Percentiles rank a stretch among this genome's conserved stretches.
phyloP scores from a whole-genome alignment of 2,797 vertebrate species.

The Melanogrammus aeglefinus region DNA sequence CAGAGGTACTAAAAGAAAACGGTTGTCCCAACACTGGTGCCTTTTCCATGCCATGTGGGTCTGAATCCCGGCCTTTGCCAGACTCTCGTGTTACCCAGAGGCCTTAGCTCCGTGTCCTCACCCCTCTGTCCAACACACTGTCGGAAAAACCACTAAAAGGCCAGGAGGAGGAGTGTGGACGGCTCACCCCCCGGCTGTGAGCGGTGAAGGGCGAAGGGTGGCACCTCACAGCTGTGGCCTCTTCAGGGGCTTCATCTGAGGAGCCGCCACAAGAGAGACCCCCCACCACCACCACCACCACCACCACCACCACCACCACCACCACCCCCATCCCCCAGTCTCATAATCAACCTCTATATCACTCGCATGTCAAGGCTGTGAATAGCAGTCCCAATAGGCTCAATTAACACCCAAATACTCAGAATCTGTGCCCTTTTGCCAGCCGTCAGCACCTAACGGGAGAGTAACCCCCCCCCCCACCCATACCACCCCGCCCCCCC shows the following conservation, averaged over 20 bases:
- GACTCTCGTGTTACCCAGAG: conserved; percentile 22
- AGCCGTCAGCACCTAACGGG: conserved; percentile 68
- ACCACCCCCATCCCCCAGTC: conserved; percentile 3
- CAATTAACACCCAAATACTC: conserved; percentile 76
- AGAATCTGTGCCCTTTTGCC: conserved; percentile 67
- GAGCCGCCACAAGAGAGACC: background rate
- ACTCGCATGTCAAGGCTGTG: conserved; percentile 67
- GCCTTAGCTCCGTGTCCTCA: background rate
- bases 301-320: background rate
- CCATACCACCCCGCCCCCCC: conserved; percentile 63
- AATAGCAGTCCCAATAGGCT: conserved; percentile 74
- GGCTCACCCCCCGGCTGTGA: conserved; percentile 43
- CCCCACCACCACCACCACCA: background rate
- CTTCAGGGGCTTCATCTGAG: background rate
- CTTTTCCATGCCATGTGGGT: conserved; percentile 28
- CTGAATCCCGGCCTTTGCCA: conserved; percentile 32
- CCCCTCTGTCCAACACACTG: conserved; percentile 17
- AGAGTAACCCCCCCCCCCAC: conserved; percentile 64
- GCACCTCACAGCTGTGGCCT: conserved; percentile 59
- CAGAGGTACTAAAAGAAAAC: too few relatives aligned
- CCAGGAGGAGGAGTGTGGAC: conserved; percentile 42
- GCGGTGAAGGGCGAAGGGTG: conserved; percentile 42
- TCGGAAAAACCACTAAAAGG: conserved; percentile 63
- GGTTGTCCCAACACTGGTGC: conserved; percentile 14
- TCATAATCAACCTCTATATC: conserved; percentile 67